Percentiles rank a stretch among this genome's conserved stretches.
Conservation (phyloP, 2,797 vertebrate genomes). For the Chloroceryle amazona region DNA sequence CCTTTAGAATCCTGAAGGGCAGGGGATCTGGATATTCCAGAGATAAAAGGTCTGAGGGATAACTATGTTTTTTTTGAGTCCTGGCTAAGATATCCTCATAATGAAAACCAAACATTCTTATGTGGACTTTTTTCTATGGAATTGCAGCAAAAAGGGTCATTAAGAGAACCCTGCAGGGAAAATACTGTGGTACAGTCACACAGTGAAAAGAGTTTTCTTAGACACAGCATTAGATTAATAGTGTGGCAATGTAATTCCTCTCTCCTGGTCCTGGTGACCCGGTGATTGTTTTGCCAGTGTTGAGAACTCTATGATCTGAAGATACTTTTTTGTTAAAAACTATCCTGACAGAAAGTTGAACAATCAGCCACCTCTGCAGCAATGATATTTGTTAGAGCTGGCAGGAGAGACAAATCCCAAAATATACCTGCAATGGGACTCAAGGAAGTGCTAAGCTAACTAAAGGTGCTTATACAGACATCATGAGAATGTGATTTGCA, state of each 20-base stretch:
- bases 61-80: background rate
- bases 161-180: background rate
- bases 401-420: background rate
- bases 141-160: background rate
- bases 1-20: background rate
- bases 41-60: background rate
- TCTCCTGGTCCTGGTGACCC: background rate
- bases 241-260: background rate
- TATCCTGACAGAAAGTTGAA: background rate
- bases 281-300: background rate
- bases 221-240: background rate
- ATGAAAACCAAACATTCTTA: background rate
- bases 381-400: background rate
- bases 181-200: background rate
- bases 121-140: background rate
- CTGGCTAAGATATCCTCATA: background rate
- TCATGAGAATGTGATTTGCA: background rate
- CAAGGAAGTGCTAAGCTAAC: background rate
- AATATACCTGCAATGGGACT: background rate
- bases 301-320: background rate
- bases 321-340: background rate
- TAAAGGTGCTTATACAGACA: background rate
- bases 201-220: background rate
- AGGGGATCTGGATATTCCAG: background rate
- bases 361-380: background rate